phyloP scores from a whole-genome alignment of 2,797 vertebrate genomes.

The Phataginus tetradactyla region DNA sequence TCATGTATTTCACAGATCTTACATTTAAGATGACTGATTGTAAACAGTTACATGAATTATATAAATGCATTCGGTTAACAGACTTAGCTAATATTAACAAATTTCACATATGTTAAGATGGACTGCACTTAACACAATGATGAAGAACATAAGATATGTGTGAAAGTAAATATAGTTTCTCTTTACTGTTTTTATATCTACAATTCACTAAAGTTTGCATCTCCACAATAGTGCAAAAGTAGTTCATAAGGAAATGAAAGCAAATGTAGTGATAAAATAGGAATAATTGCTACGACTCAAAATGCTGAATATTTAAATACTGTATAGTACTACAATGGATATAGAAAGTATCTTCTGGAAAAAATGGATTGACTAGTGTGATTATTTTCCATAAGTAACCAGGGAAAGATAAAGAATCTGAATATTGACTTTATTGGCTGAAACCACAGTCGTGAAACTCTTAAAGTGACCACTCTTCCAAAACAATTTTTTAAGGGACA shows the following conservation, averaged over 20 bases:
- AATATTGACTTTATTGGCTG: conserved; percentile 46
- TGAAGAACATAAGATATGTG: not conserved
- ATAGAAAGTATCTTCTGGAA: not conserved
- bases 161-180: conserved; percentile 50
- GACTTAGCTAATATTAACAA: not conserved
- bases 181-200: not conserved
- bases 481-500: not conserved
- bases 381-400: not conserved
- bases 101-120: not conserved
- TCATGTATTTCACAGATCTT: not conserved
- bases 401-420: conserved; percentile 1
- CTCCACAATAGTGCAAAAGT: not conserved
- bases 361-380: not conserved
- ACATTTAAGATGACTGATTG: not conserved
- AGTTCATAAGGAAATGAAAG: not conserved
- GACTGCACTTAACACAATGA: not conserved
- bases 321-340: not conserved
- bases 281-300: not conserved
- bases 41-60: conserved; percentile 17
- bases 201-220: not conserved
- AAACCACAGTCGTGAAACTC: not conserved
- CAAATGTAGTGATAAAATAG: conserved; percentile 40
- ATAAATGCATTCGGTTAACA: not conserved
- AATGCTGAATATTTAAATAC: not conserved
- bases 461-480: not conserved